Conservation (phyloP, 2,888 invertebrate genomes). For the Chelonus formosanus region DNA sequence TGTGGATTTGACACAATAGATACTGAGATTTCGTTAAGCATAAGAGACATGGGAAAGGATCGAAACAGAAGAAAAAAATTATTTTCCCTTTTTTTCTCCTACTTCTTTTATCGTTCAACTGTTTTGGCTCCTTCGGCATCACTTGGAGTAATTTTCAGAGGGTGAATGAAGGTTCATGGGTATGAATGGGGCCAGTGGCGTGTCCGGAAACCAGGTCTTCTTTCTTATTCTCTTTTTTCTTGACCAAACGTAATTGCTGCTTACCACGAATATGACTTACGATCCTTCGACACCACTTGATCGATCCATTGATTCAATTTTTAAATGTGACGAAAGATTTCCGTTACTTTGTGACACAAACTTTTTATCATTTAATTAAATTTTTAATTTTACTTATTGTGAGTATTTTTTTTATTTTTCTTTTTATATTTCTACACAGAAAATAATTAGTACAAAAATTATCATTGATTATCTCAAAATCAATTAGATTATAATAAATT, state of each 20-base stretch:
- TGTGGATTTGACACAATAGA: conserved; percentile 19
- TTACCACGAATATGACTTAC: conserved; percentile 40
- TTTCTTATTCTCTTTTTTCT: conserved; percentile 16
- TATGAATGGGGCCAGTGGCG: conserved; percentile 54
- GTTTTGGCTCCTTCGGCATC: conserved; percentile 7
- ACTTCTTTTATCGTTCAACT: conserved; percentile 10
- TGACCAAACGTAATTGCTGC: conserved; percentile 38
- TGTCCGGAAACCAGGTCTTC: conserved; percentile 49
- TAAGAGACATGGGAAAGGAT: not conserved
- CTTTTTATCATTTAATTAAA: too few relatives aligned
- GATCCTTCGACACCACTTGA: conserved; percentile 38
- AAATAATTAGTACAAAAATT: too few relatives aligned
- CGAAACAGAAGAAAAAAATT: not conserved
- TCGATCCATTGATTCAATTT: conserved; percentile 19
- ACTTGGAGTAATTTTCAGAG: conserved; percentile 47
- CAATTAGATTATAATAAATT: too few relatives aligned
- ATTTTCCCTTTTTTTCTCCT: not conserved
- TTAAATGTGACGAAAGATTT: not conserved
- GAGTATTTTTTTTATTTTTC: too few relatives aligned
- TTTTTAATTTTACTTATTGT: too few relatives aligned
- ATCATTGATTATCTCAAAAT: too few relatives aligned
- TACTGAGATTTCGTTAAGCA: conserved; percentile 20
- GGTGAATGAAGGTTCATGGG: conserved; percentile 54
- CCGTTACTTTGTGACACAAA: not conserved
- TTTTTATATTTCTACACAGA: too few relatives aligned